phyloP scores from a whole-genome alignment of 2,113 vertebrate genomes.

The Chitala chitala region DNA sequence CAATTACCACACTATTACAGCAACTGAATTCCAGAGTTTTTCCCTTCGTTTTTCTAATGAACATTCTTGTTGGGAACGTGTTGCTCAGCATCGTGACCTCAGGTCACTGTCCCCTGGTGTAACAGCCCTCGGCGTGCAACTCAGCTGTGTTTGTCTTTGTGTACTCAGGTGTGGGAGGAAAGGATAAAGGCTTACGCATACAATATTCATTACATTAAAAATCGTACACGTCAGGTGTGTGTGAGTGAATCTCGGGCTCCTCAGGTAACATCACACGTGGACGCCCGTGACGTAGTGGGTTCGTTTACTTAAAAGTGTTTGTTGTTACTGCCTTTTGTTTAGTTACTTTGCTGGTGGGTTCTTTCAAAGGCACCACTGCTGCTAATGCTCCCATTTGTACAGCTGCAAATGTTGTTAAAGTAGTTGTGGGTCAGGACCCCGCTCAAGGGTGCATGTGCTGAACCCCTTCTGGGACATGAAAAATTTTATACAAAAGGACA shows the following conservation, averaged over 20 bases:
- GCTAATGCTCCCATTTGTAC: too few species aligned
- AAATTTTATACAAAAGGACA: background rate
- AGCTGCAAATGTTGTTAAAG: background rate
- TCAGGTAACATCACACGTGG: background rate
- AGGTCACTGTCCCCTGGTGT: background rate
- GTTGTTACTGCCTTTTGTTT: background rate
- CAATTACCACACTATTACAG: too few species aligned
- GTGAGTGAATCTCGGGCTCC: background rate
- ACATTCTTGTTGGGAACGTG: background rate
- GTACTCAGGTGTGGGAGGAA: background rate
- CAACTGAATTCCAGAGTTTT: too few species aligned
- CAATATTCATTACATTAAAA: background rate
- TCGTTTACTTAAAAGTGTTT: background rate
- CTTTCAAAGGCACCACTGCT: background rate
- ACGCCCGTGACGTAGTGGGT: background rate
- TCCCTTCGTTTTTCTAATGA: background rate
- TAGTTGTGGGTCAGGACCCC: background rate
- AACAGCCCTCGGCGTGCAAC: background rate
- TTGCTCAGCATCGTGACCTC: background rate
- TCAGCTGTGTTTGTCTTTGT: constrained; percentile 13
- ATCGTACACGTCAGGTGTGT: background rate
- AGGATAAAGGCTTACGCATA: background rate
- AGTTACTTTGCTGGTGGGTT: background rate
- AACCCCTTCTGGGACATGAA: background rate
- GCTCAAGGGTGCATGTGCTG: background rate